These are phyloP conservation scores for Catharus bicknelli DNA, from an alignment of 2,113 vertebrate species.

Conservation along the genomic window DNA sequence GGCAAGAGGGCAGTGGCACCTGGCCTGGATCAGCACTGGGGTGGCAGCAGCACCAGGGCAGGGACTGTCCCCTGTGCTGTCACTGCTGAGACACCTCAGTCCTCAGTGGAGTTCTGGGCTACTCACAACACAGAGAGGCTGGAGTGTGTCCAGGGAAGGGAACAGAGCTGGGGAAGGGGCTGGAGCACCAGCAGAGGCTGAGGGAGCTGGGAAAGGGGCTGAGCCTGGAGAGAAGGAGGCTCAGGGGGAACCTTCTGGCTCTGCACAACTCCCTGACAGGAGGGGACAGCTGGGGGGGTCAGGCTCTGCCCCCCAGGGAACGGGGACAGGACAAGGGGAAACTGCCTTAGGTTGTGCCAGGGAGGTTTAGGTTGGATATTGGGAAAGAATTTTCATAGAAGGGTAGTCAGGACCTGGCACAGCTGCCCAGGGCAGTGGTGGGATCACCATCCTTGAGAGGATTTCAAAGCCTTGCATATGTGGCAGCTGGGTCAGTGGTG, in stretches of 20 bases:
- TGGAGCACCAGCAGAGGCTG: not conserved
- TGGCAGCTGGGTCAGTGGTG: accelerated
- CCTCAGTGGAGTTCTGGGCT: too few relatives aligned
- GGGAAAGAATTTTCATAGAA: not conserved
- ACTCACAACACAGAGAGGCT: not conserved
- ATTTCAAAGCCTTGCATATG: not conserved
- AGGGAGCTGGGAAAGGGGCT: not conserved
- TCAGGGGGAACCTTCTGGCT: not conserved
- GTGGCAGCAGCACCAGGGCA: not conserved
- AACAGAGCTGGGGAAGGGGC: not conserved
- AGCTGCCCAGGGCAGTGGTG: not conserved
- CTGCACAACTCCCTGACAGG: not conserved
- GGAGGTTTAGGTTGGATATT: not conserved
- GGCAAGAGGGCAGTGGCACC: not conserved
- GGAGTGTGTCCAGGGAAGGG: accelerated
- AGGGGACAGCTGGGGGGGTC: not conserved
- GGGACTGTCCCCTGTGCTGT: not conserved
- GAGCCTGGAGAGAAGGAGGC: not conserved
- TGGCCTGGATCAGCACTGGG: not conserved
- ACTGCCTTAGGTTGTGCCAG: accelerated
- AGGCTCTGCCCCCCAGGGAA: not conserved
- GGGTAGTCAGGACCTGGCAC: not conserved
- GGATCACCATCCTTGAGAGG: accelerated
- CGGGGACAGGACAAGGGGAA: accelerated
- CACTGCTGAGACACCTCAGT: not conserved